Evolutionary conservation across 2,113 vertebrate species (phyloP).

Genomic region (Cyrtonyx montezumae): DNA sequence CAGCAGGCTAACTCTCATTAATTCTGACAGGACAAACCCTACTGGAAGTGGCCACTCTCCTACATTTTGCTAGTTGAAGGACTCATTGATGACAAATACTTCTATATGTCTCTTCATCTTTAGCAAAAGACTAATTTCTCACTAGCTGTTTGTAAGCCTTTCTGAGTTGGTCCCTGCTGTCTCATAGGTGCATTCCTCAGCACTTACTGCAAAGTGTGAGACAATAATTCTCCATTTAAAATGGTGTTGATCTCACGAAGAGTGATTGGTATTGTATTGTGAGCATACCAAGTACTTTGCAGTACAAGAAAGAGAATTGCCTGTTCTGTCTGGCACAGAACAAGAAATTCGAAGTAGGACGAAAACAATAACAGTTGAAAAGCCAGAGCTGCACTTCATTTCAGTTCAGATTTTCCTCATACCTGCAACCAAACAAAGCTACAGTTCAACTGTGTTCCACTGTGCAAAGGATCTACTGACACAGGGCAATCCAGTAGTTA

Average conservation of each 20-base stretch:
- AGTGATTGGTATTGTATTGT: background rate
- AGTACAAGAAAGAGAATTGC: background rate
- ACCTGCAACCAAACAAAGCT: background rate
- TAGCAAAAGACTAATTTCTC: background rate
- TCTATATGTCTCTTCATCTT: background rate
- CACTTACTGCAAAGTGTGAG: background rate
- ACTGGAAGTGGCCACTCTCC: background rate
- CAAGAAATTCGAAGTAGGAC: background rate
- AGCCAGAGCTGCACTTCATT: background rate
- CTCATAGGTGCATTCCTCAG: background rate
- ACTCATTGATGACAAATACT: accelerated
- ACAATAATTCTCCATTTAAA: background rate
- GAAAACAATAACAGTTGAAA: background rate
- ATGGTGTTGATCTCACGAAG: background rate
- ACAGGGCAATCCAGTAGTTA: background rate
- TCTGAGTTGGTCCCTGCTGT: background rate
- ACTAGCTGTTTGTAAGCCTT: background rate
- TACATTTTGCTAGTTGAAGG: background rate
- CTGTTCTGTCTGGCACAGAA: background rate
- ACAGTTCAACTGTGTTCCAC: background rate
- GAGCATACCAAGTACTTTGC: background rate
- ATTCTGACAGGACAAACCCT: background rate
- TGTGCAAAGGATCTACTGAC: background rate
- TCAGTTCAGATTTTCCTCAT: background rate
- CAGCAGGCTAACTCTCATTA: background rate